Evolutionary conservation across 2,113 vertebrate genomes (phyloP).

Genomic region (Halcyon senegalensis): DNA sequence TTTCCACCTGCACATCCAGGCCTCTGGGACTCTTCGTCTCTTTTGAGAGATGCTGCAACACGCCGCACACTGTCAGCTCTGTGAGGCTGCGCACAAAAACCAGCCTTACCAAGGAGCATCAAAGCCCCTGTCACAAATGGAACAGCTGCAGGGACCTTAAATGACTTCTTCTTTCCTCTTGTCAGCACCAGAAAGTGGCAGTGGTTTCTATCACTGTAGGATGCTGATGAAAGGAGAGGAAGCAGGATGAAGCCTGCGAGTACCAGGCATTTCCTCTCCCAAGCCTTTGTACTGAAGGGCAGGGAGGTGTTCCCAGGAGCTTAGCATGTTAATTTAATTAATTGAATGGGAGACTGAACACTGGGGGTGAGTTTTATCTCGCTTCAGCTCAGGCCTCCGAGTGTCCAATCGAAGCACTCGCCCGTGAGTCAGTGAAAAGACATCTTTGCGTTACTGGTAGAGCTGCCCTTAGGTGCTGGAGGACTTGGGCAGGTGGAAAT

Average conservation of each 20-base stretch:
- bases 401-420: not conserved
- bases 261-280: not conserved
- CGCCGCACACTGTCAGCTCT: fast-evolving
- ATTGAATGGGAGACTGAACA: not conserved
- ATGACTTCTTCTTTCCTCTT: not conserved
- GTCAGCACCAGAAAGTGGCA: not conserved
- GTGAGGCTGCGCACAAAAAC: not conserved
- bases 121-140: not conserved
- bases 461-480: not conserved
- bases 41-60: not conserved
- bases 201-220: not conserved
- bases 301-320: not conserved
- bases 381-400: not conserved
- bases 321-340: not conserved
- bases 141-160: not conserved
- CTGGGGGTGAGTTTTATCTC: not conserved
- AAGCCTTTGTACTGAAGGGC: not conserved
- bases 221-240: not conserved
- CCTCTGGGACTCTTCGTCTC: not conserved
- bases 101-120: not conserved
- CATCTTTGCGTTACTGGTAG: not conserved
- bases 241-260: not conserved
- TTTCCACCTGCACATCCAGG: fast-evolving
- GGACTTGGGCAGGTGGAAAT: not conserved
- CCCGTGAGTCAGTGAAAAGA: not conserved